Conservation (phyloP, 2,113 vertebrate genomes). For the Neodon shergylaensis region DNA sequence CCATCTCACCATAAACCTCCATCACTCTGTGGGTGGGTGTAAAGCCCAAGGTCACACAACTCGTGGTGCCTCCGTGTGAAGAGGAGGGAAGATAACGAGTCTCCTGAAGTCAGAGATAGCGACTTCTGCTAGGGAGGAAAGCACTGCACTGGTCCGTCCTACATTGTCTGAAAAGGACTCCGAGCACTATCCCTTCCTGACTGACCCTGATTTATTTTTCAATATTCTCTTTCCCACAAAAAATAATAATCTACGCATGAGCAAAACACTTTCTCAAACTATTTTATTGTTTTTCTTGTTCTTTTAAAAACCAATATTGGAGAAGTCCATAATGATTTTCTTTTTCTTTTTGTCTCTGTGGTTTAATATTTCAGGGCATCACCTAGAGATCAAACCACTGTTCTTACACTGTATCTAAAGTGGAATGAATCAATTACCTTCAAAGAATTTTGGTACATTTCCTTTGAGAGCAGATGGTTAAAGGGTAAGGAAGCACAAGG, state of each 20-base stretch:
- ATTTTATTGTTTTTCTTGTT: constrained; percentile 34
- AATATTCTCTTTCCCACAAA: not conserved
- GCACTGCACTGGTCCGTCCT: not conserved
- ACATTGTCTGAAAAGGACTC: constrained; percentile 3
- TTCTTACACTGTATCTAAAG: not conserved
- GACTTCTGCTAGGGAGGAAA: not conserved
- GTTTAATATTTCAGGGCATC: not conserved
- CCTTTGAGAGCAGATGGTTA: not conserved
- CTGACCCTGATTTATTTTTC: not conserved
- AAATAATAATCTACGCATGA: not conserved
- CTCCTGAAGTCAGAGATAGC: not conserved
- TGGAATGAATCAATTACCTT: not conserved
- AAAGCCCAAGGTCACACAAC: not conserved
- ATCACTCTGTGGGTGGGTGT: not conserved
- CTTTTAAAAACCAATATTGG: not conserved
- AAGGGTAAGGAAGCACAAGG: not conserved
- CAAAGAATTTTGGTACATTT: not conserved
- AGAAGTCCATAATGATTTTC: not conserved
- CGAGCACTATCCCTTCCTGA: not conserved
- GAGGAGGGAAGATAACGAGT: not conserved
- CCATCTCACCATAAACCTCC: not conserved
- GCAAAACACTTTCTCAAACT: constrained; percentile 7
- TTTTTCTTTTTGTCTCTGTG: not conserved
- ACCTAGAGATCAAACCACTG: not conserved
- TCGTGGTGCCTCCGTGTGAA: not conserved